Conservation (phyloP, 2,113 vertebrate genomes). For the Gambusia affinis region DNA sequence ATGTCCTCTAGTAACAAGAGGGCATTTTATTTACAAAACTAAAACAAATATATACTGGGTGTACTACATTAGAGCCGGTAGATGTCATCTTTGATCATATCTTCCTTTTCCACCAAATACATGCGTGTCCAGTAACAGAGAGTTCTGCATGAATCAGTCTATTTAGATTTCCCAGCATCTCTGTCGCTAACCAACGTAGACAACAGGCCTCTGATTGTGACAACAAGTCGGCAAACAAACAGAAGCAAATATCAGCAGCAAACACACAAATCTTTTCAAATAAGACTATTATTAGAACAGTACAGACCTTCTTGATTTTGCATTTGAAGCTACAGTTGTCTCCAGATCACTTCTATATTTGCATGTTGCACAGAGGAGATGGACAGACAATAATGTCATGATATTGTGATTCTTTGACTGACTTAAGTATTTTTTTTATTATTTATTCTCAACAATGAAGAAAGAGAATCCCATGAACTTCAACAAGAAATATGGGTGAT, state of each 20-base stretch:
- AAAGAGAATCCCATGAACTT: background rate
- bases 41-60: background rate
- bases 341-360: background rate
- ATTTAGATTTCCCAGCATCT: constrained; percentile 5
- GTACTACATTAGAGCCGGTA: background rate
- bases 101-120: background rate
- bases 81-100: constrained; percentile 15
- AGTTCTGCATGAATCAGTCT: background rate
- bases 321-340: background rate
- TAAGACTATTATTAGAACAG: background rate
- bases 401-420: background rate
- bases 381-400: background rate
- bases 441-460: background rate
- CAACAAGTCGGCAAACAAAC: constrained; percentile 10
- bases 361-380: background rate
- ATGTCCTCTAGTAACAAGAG: too few species aligned
- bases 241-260: constrained; percentile 25
- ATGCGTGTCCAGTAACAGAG: background rate
- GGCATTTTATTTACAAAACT: background rate
- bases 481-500: too few species aligned
- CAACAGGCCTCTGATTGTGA: constrained; percentile 6
- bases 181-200: background rate
- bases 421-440: too few species aligned
- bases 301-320: background rate
- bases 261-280: constrained; percentile 3